Conservation (phyloP, 2,888 invertebrate genomes). For the Perdita meconis region DNA sequence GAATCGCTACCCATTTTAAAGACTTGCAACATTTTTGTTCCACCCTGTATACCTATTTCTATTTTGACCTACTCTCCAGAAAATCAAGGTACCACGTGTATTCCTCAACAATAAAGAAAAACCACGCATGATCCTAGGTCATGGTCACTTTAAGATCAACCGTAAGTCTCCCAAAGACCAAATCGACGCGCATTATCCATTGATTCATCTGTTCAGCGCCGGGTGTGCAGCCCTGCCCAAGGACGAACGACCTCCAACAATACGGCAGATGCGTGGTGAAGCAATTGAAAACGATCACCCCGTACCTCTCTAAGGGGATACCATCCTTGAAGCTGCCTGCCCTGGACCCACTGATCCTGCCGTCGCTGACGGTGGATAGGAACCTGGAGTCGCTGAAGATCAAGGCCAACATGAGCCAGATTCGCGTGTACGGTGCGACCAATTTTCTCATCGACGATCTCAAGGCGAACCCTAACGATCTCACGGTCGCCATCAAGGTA, state of each 20-base stretch:
- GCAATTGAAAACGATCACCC: constrained; percentile 87
- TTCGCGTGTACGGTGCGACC: constrained; percentile 88
- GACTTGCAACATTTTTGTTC: too few relatives aligned
- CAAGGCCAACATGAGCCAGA: constrained; percentile 89
- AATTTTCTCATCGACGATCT: constrained; percentile 87
- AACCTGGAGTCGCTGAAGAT: constrained; percentile 89
- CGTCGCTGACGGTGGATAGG: constrained; percentile 89
- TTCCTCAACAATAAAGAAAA: too few relatives aligned
- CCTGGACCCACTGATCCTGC: constrained; percentile 89
- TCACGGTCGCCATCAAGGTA: constrained; percentile 83
- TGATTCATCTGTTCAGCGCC: constrained; percentile 71
- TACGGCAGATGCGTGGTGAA: constrained; percentile 86
- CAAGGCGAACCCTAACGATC: constrained; percentile 84
- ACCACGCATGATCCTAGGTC: background rate
- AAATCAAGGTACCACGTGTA: too few relatives aligned
- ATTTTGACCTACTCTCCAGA: too few relatives aligned
- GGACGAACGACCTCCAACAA: constrained; percentile 64
- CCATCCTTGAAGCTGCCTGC: constrained; percentile 89
- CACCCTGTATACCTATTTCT: too few relatives aligned
- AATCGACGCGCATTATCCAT: background rate
- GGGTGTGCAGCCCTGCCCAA: constrained; percentile 77
- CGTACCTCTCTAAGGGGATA: constrained; percentile 87
- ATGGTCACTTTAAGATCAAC: too few relatives aligned
- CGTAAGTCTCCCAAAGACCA: too few relatives aligned
- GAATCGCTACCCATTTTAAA: too few relatives aligned